Percentiles rank a stretch among this genome's conserved stretches.
Conservation (phyloP, 2,888 invertebrate genomes). For the Salpingus planirostris region DNA sequence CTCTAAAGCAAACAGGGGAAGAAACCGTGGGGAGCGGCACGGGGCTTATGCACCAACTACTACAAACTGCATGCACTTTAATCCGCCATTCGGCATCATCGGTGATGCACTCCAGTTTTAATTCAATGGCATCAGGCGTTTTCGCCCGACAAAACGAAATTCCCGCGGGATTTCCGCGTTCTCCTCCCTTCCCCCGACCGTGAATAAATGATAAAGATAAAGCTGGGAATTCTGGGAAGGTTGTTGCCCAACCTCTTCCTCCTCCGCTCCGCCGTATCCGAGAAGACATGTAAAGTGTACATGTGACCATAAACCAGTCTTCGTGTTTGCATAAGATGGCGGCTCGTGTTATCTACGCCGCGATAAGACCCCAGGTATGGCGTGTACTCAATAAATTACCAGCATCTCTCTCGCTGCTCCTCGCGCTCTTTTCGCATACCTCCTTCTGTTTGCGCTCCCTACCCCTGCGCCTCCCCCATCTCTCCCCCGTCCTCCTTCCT, state of each 20-base stretch:
- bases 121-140: slow-evolving; percentile 6
- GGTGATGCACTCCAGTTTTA: slow-evolving; percentile 10
- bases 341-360: slow-evolving; percentile 35
- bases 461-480: too few relatives aligned
- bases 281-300: slow-evolving; percentile 31
- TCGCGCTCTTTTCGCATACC: too few relatives aligned
- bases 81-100: slow-evolving; percentile 11
- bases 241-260: slow-evolving; percentile 30
- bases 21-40: too few relatives aligned
- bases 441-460: too few relatives aligned
- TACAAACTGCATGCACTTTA: slow-evolving; percentile 13
- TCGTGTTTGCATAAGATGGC: slow-evolving; percentile 37
- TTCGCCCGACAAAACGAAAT: too few relatives aligned
- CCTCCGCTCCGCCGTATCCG: too few relatives aligned
- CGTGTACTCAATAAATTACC: slow-evolving; percentile 36
- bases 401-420: slow-evolving; percentile 31
- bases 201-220: slow-evolving; percentile 7
- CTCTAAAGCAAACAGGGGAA: slow-evolving; percentile 30
- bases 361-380: slow-evolving; percentile 37
- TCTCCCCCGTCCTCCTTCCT: too few relatives aligned
- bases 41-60: slow-evolving; percentile 12
- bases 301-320: slow-evolving; percentile 37
- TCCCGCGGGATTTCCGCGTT: too few relatives aligned
- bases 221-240: slow-evolving; percentile 11
- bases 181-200: too few relatives aligned